Conservation (phyloP, 2,888 invertebrate genomes). For the Ethmia dodecea region DNA sequence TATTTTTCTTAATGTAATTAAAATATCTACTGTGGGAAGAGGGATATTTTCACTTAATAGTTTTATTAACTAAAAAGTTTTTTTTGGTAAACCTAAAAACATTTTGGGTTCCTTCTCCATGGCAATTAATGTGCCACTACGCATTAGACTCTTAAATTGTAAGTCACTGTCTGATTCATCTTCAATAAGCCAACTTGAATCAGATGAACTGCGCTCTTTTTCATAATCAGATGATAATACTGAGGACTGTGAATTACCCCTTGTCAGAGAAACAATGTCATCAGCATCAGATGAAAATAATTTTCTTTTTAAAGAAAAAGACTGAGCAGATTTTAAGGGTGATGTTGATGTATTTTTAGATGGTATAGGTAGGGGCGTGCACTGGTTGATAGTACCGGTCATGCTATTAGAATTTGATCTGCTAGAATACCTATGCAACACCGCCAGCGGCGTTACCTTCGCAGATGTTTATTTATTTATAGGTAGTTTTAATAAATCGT, state of each 20-base stretch:
- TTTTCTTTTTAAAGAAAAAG: background rate
- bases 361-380: too few relatives aligned
- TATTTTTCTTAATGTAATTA: slow-evolving; percentile 6
- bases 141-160: background rate
- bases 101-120: slow-evolving; percentile 4
- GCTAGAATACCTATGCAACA: too few relatives aligned
- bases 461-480: too few relatives aligned
- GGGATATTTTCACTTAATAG: slow-evolving; percentile 1
- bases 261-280: background rate
- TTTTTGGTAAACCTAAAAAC: slow-evolving; percentile 2
- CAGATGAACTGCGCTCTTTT: background rate
- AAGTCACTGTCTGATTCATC: background rate
- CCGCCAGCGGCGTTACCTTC: too few relatives aligned
- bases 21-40: slow-evolving; percentile 4
- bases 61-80: background rate
- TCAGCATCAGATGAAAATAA: background rate
- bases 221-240: background rate
- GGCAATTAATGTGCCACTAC: slow-evolving; percentile 3
- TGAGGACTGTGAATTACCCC: background rate
- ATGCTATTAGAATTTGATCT: too few relatives aligned
- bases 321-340: background rate
- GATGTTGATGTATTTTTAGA: background rate
- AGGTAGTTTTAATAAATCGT: too few relatives aligned
- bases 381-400: too few relatives aligned
- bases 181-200: background rate